These are phyloP conservation scores for Psilanteris sp. DNA, from an alignment of 1,140 invertebrate genomes.

Conservation along the genomic window DNA sequence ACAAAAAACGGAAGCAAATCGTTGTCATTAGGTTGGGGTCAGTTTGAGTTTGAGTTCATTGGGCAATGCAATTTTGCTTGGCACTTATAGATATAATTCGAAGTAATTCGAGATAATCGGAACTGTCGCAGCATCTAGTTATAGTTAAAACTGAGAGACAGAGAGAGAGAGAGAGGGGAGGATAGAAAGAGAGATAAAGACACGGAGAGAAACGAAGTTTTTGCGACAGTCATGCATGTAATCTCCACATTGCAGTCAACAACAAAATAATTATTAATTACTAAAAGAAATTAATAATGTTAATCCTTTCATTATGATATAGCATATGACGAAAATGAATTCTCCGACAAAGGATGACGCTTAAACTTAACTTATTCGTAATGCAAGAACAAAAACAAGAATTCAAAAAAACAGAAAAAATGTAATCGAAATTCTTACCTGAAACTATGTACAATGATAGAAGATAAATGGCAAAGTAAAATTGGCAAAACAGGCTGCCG, in stretches of 20 bases:
- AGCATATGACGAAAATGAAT: not conserved
- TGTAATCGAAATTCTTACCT: conserved; percentile 3
- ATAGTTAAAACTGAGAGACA: no score
- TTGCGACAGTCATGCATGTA: not conserved
- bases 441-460: conserved; percentile 21
- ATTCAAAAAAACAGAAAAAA: conserved; percentile 9
- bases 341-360: no score
- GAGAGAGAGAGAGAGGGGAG: no score
- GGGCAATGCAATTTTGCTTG: conserved; percentile 65
- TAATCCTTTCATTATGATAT: not conserved
- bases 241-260: not conserved
- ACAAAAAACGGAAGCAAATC: conserved; percentile 65
- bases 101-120: conserved; percentile 65
- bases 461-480: conserved; percentile 29
- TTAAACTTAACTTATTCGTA: not conserved
- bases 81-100: conserved; percentile 57
- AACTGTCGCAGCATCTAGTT: conserved; percentile 51
- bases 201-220: conserved; percentile 6
- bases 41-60: conserved; percentile 51
- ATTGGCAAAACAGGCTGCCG: conserved; percentile 28
- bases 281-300: no score
- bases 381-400: conserved; percentile 10
- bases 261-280: no score
- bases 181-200: no score
- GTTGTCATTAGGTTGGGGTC: conserved; percentile 60